Base-by-base conservation (phyloP, 2,797 vertebrate species). In the Tinamus major region DNA sequence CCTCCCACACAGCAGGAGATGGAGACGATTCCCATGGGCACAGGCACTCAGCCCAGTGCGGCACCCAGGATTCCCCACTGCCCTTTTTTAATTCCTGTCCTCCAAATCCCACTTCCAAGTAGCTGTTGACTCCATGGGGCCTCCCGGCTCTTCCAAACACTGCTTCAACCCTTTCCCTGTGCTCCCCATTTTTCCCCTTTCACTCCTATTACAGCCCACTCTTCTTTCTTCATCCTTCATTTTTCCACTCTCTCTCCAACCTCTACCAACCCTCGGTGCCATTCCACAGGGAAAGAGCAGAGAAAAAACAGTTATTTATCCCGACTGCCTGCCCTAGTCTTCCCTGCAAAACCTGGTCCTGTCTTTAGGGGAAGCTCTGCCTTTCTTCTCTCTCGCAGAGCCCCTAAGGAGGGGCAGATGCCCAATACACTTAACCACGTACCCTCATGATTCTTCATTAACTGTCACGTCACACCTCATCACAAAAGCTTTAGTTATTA, bases 61-160 rank as follows among this genome's bases (percentile, higher is more conserved):
- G 14, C 20, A 55, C 68, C 56, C 3, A 0, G 44, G n/a, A 51
- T 44, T 59, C 53, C 9, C 3, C 0, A n/a, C 21, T 0, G 0
- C 18, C 53, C 31, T 53, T n/a, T 56, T 55, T 4, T 29, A 62
- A 62, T 63, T 53, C 15, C 31, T 51, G 44, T 41, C 70, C 51
- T 64, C 49, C 58, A 42, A 20, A 58, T 9, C 7, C 15, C 51
- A 15, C 9, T 35, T 69, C 21, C 13, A 35, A 39, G 10, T n/a
- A 69, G 15, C 33, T 46, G 26, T 16, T n/a, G 8, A 14, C 62
- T 55, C n/a, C 42, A 68, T 42, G 59, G 29, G 26, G 62, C 72
- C 61, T 72, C 41, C 48, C 70, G 64, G 39, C 20, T 62, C 44
- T 53, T 48, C 27, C 18, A 61, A 67, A 11, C 2, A 5, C 33